phyloP scores from a whole-genome alignment of 2,797 vertebrate species.

The Sitta carolinensis region DNA sequence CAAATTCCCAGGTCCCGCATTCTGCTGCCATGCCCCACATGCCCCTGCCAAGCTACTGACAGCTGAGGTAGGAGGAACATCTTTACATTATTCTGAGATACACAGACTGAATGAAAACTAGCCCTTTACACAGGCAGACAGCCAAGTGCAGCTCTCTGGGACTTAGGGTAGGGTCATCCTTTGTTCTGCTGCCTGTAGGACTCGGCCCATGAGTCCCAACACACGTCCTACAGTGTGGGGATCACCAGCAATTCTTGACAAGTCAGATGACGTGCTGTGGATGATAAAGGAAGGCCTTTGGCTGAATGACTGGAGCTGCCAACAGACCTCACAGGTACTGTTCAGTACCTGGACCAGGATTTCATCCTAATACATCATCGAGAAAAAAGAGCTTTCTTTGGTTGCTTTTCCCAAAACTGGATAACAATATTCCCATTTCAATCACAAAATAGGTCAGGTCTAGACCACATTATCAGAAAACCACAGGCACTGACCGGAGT shows the following conservation, averaged over 20 bases:
- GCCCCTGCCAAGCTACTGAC: background rate
- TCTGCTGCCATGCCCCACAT: background rate
- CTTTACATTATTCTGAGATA: background rate
- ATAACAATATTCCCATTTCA: accelerated
- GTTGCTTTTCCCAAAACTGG: background rate
- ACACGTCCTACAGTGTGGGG: background rate
- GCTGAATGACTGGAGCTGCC: background rate
- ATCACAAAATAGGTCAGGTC: background rate
- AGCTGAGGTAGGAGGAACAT: background rate
- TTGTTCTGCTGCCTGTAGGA: background rate
- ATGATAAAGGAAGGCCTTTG: background rate
- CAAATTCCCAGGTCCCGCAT: background rate
- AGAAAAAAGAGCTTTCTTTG: background rate
- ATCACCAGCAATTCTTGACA: background rate
- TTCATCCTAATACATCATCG: background rate
- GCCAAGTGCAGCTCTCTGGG: background rate
- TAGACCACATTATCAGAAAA: background rate
- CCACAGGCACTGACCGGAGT: background rate
- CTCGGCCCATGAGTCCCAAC: no score
- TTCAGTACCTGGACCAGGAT: background rate
- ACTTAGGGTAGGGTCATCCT: background rate
- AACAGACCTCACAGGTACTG: background rate
- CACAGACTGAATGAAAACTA: background rate
- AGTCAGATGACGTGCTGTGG: background rate
- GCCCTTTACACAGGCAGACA: background rate